A percentile compares a stretch with the other conserved stretches of the same genome.
Evolutionary conservation across 1,140 invertebrate genomes (phyloP).

Genomic region (Diprion similis): DNA sequence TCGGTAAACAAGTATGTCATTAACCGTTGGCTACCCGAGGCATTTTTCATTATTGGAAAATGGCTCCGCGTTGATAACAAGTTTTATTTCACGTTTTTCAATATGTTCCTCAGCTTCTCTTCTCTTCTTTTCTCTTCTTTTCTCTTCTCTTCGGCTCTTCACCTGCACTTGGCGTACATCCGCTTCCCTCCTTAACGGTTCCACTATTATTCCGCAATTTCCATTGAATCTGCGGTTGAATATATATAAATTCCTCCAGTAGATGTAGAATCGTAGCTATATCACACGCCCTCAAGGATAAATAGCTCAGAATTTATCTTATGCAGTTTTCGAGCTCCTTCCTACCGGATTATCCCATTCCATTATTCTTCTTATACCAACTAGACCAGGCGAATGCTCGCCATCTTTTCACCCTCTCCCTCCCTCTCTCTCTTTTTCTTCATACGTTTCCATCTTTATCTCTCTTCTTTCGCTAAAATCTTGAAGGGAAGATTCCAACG

Average conservation of each 20-base stretch:
- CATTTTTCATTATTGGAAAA: conserved; percentile 26
- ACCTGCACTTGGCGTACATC: conserved; percentile 17
- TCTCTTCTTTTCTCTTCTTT: not conserved
- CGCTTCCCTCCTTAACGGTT: conserved; percentile 23
- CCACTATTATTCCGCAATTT: conserved; percentile 18
- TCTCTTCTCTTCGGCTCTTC: conserved; percentile 23
- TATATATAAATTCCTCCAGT: not conserved
- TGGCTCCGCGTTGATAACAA: conserved; percentile 12
- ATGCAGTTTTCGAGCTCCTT: not conserved
- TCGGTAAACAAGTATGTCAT: conserved; percentile 7
- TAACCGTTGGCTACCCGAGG: conserved; percentile 2
- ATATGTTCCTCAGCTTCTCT: not conserved
- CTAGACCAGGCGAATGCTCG: too few species aligned
- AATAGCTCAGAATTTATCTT: conserved; percentile 5
- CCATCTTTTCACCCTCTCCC: too few species aligned
- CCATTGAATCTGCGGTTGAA: not conserved
- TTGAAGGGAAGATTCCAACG: too few species aligned
- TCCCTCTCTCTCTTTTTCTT: too few species aligned
- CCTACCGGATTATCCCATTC: too few species aligned
- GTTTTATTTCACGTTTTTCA: not conserved
- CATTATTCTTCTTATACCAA: too few species aligned
- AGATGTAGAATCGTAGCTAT: not conserved
- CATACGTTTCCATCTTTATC: too few species aligned
- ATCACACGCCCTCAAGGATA: not conserved
- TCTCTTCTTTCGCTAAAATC: too few species aligned